Conservation (phyloP, 2,888 invertebrate species). For the Harpalus rubripes region DNA sequence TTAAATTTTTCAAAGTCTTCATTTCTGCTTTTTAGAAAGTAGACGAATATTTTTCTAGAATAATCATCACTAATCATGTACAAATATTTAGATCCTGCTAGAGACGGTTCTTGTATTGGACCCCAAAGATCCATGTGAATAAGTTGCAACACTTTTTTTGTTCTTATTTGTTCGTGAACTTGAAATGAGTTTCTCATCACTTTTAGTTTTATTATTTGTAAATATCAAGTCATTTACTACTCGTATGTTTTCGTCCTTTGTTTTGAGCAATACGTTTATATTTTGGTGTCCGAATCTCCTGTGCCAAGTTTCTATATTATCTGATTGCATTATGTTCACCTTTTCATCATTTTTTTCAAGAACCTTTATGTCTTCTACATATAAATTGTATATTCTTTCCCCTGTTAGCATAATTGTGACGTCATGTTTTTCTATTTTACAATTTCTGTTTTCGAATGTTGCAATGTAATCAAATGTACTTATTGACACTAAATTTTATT, state of each 20-base stretch:
- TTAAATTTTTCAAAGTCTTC: neutral
- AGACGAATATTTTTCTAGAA: neutral
- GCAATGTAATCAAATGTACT: neutral
- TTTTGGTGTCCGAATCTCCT: constrained; percentile 10
- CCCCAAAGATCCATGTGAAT: neutral
- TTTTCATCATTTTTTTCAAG: neutral
- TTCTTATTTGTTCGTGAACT: neutral
- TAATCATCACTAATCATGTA: neutral
- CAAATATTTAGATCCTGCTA: neutral
- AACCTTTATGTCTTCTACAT: constrained; percentile 11
- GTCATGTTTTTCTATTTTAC: neutral
- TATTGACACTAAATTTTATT: neutral
- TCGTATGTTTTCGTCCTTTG: neutral
- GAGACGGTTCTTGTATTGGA: neutral
- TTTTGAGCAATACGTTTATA: neutral
- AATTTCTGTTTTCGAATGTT: neutral
- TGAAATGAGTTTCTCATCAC: neutral
- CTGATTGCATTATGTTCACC: neutral
- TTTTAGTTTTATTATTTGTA: neutral
- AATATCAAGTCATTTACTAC: neutral
- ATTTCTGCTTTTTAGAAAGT: neutral
- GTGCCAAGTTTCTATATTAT: neutral
- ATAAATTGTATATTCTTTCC: neutral
- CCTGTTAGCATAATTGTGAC: neutral
- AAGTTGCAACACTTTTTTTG: neutral